These are phyloP conservation scores for Diachasma alloeum DNA, from an alignment of 1,140 invertebrate genomes.

Conservation along the genomic window DNA sequence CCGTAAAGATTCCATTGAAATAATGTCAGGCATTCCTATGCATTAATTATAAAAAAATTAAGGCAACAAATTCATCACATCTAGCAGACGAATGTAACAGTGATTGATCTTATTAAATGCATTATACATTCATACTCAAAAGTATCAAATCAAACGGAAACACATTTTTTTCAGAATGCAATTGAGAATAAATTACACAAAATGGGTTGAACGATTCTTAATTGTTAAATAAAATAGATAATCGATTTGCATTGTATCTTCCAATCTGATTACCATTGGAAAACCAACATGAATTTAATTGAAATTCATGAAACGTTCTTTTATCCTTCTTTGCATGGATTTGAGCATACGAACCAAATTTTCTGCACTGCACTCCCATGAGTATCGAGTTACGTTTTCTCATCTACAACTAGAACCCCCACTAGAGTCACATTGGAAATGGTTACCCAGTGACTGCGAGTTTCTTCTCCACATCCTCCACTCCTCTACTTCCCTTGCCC, in stretches of 20 bases:
- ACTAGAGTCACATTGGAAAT: neutral
- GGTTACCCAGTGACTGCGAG: neutral
- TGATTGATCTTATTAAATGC: too few relatives aligned
- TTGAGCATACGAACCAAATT: conserved; percentile 1
- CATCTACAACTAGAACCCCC: neutral
- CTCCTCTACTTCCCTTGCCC: neutral
- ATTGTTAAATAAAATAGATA: neutral
- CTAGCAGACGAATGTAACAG: too few relatives aligned
- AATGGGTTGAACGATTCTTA: neutral
- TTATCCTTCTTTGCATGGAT: neutral
- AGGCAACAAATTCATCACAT: too few relatives aligned
- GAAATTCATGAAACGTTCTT: neutral
- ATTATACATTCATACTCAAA: too few relatives aligned
- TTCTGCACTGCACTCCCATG: neutral
- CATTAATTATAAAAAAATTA: too few relatives aligned
- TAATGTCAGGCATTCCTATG: too few relatives aligned
- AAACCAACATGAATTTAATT: neutral
- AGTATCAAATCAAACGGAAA: too few relatives aligned
- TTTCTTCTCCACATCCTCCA: neutral
- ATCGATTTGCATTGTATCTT: neutral
- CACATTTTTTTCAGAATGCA: too few relatives aligned
- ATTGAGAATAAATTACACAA: too few relatives aligned
- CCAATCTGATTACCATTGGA: neutral
- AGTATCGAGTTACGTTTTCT: conserved; percentile 8
- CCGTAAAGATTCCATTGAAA: too few relatives aligned